Base-by-base conservation (phyloP, 2,113 vertebrate genomes). In the Ramphastos sulfuratus region DNA sequence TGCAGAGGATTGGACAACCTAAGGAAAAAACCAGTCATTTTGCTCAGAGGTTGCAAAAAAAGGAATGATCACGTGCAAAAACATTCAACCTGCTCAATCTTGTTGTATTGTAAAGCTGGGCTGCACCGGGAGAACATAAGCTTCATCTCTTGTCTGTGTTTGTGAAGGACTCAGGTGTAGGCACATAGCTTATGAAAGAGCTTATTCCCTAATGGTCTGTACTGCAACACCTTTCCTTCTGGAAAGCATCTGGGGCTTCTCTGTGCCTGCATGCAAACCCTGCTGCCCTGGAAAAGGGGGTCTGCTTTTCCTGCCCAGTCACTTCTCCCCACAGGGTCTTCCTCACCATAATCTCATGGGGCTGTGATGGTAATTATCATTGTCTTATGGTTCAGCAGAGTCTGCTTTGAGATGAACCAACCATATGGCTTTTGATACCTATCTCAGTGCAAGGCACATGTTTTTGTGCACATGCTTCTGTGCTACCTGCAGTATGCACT, bases 21-120 rank as follows among this genome's bases (percentile, higher is more conserved):
- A 24, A 46, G 37, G 42, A 33, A 21, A 67, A 21, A 4, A 33
- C 1, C 0, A 0, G 27, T 70, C 6, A 1, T 30, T 42, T 66
- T 16, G 23, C 13, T 79, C 19, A 39, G 19, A 8, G 13, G 4
- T 15, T 74, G 28, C 17, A 74, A 64, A 19, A 1, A 77, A 52
- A 60, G 21, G 12, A 85, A 48, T 0, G 3, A 15, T 66, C 17
- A 39, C 8, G 9, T 1, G 0, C 46, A 15, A 42, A 69, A 73
- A 37, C 4, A 21, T 58, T 64, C 2, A 27, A 4, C 37, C 10
- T 35, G 46, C 35, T 73, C 7, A 4, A 0, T 55, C 82, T 73
- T 73, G 21, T 73, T 70, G 21, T 21, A 4, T 21, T 46, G 24
- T 23, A 28, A 42, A 54, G 10, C 52, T 44, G 55, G 55, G 27